Conservation (phyloP, 1,140 invertebrate genomes). For the Hycleus cichorii region DNA sequence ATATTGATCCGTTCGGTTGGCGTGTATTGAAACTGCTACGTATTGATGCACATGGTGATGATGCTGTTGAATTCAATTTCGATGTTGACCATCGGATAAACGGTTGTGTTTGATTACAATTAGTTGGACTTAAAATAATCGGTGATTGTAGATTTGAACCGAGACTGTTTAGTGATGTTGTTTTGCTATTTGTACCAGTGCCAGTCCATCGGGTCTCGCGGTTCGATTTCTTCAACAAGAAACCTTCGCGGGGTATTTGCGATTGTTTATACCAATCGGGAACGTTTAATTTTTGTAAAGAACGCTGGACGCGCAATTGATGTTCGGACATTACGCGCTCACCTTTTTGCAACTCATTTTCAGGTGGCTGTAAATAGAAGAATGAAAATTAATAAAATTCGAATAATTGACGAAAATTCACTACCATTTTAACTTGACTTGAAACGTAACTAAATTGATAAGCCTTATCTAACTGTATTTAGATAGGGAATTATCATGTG, state of each 20-base stretch:
- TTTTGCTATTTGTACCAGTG: constrained; percentile 37
- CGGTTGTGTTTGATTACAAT: constrained; percentile 28
- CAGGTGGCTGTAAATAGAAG: constrained; percentile 67
- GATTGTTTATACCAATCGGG: constrained; percentile 93
- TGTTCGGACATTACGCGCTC: constrained; percentile 80
- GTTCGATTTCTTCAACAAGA: constrained; percentile 43
- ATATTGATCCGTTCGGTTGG: constrained; percentile 38
- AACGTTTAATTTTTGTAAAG: constrained; percentile 84
- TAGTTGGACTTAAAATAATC: constrained; percentile 33
- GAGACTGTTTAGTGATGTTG: constrained; percentile 40
- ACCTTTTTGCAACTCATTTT: constrained; percentile 84
- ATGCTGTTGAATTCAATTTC: constrained; percentile 67
- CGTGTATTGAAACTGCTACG: constrained; percentile 53
- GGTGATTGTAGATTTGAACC: constrained; percentile 35
- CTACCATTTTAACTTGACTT: too few relatives aligned
- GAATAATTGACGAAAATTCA: background rate
- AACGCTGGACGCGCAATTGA: constrained; percentile 85
- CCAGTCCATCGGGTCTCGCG: constrained; percentile 32
- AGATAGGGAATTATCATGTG: background rate
- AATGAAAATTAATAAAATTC: constrained; percentile 17
- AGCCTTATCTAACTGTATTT: background rate
- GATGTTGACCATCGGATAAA: constrained; percentile 82
- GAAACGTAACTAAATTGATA: background rate
- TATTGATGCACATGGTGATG: constrained; percentile 56
- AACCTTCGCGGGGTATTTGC: constrained; percentile 59